These are phyloP conservation scores for Lymantria monacha DNA, from an alignment of 2,888 invertebrate genomes.

Conservation along the genomic window DNA sequence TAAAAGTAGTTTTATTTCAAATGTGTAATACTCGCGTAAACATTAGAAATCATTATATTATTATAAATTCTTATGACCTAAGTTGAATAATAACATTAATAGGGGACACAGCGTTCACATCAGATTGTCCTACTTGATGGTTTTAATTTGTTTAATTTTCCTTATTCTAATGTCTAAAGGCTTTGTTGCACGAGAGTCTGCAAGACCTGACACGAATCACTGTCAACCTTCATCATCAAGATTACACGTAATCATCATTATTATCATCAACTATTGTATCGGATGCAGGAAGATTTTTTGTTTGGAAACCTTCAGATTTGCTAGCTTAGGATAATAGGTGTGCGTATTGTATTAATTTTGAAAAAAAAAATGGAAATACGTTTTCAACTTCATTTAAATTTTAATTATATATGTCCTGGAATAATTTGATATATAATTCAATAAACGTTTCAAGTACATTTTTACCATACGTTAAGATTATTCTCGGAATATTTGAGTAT, in stretches of 20 bases:
- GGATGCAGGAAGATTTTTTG: slow-evolving; percentile 63
- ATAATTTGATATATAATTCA: too few species aligned
- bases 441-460: too few species aligned
- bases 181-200: slow-evolving; percentile 31
- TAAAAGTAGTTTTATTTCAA: too few species aligned
- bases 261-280: slow-evolving; percentile 21
- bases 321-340: slow-evolving; percentile 23
- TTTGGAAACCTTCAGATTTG: slow-evolving; percentile 50
- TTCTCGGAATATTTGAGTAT: too few species aligned
- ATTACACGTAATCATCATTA: slow-evolving; percentile 38
- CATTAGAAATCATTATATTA: too few species aligned
- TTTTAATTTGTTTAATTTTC: slow-evolving; percentile 46
- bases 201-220: slow-evolving; percentile 33
- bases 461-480: too few species aligned
- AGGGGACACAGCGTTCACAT: slow-evolving; percentile 34
- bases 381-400: too few species aligned
- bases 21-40: too few species aligned
- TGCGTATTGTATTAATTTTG: not conserved
- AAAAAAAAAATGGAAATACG: too few species aligned
- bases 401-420: too few species aligned
- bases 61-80: too few species aligned
- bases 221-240: slow-evolving; percentile 46
- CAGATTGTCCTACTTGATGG: slow-evolving; percentile 44
- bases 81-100: slow-evolving; percentile 25
- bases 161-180: slow-evolving; percentile 30